These are phyloP conservation scores for Aethina tumida DNA, from an alignment of 1,140 invertebrate genomes.

Conservation along the genomic window DNA sequence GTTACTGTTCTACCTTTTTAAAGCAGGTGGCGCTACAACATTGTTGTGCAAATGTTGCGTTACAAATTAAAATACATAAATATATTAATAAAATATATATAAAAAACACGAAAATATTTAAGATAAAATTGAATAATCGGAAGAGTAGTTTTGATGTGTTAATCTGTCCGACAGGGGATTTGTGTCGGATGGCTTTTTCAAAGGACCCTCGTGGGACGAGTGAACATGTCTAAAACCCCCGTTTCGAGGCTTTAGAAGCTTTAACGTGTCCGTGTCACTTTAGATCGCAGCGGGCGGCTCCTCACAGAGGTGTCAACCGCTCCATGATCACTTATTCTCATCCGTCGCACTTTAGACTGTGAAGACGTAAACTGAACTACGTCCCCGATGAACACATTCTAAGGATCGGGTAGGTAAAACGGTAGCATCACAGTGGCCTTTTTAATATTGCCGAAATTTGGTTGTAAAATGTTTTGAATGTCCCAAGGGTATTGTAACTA, in stretches of 20 bases:
- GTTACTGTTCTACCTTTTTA: no score
- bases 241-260: constrained; percentile 20
- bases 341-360: constrained; percentile 10
- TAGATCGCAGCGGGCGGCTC: constrained; percentile 16
- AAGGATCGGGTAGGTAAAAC: constrained; percentile 13
- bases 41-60: no score
- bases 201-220: no score
- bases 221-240: constrained; percentile 16
- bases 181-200: no score
- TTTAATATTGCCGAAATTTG: constrained; percentile 18
- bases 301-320: constrained; percentile 22
- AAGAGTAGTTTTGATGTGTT: no score
- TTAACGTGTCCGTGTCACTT: constrained; percentile 23
- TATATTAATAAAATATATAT: no score
- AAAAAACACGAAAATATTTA: no score
- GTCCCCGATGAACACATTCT: constrained; percentile 4
- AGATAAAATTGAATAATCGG: no score
- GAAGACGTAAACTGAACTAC: background rate
- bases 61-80: no score
- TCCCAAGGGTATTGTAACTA: constrained; percentile 4
- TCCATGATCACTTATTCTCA: constrained; percentile 21
- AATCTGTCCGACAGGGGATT: no score
- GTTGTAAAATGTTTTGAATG: no score
- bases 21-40: no score
- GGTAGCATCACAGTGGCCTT: constrained; percentile 20